Evolutionary conservation across 1,140 invertebrate species (phyloP), one percentile per base, ranked within the genome.

Genomic region (Lutraria rhynchaena): DNA sequence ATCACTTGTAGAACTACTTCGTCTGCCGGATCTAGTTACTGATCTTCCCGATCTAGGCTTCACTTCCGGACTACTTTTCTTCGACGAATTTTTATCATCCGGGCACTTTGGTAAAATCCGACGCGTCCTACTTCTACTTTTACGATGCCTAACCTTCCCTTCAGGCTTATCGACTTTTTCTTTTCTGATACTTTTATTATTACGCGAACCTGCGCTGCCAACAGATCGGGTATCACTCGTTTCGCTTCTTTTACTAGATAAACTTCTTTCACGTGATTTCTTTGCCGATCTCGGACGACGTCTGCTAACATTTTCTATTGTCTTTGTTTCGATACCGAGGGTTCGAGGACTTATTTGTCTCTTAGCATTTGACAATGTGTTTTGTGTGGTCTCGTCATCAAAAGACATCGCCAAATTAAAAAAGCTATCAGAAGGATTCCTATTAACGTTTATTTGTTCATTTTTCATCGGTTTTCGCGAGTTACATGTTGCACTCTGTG

Each of bases 361-460:
- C n/a, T 51, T 60, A 1, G 75, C 75, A 55, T 78, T 78, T 53
- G 60, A 49, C n/a, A 78, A 51, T 27, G 75, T 78, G 24, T 78
- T 78, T 58, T 78, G 61, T 44, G 41, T 67, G 11, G 75, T 78
- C 46, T 78, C 75, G 51, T 78, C 75, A 27, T 78, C 75, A 44
- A 78, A 67, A n/a, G 75, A 78, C 46, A 78, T 78, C 0, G 75
- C 75, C 27, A 33, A 27, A 27, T 67, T 60, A 27, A 78, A 78
- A 58, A 78, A 78, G 17, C 58, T 69, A 27, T 29, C 75, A 65
- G 46, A 53, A 1, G 29, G 70, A 11, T 53, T 70, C 29, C 17
- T 53, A 3, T 2, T 9, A 13, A 19, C 0, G 27, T 29, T 49
- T 15, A 11, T 63, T 22, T 27, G 15, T 22, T 53, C 13, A 41